phyloP scores from a whole-genome alignment of 2,888 invertebrate genomes.

The Blastobasis lacticolella region DNA sequence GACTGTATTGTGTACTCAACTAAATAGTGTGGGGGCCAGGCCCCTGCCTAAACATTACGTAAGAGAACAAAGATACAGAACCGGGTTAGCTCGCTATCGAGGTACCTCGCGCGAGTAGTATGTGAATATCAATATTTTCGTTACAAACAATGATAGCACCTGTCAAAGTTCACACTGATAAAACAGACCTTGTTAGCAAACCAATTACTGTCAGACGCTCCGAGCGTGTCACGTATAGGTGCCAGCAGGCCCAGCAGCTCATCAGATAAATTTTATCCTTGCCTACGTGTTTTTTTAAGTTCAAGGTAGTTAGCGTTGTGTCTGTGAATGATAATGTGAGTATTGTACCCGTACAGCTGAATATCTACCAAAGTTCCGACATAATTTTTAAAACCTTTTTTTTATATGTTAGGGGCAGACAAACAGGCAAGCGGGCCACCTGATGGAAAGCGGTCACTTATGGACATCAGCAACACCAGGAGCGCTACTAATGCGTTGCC shows the following conservation, averaged over 20 bases:
- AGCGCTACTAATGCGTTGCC: no score
- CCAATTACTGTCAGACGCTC: no score
- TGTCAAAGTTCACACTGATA: conserved; percentile 56
- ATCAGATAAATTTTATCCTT: background rate
- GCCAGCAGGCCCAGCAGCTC: no score
- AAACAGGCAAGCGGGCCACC: no score
- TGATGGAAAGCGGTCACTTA: no score
- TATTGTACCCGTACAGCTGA: no score
- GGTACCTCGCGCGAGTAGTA: conserved; percentile 17
- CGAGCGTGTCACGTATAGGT: no score
- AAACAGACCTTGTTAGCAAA: conserved; percentile 34
- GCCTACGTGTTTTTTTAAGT: background rate
- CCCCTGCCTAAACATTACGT: conserved; percentile 25
- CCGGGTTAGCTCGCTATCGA: conserved; percentile 36
- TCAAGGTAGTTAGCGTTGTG: background rate
- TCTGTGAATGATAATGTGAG: no score
- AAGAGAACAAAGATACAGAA: conserved; percentile 24
- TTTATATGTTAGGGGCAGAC: no score
- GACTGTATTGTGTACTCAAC: background rate
- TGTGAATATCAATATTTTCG: conserved; percentile 51
- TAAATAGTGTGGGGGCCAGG: background rate
- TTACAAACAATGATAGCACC: conserved; percentile 37
- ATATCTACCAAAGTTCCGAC: no score
- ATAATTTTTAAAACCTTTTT: no score
- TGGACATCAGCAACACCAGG: no score